Conservation (phyloP, 2,113 vertebrate species). For the Ailuropoda melanoleuca region DNA sequence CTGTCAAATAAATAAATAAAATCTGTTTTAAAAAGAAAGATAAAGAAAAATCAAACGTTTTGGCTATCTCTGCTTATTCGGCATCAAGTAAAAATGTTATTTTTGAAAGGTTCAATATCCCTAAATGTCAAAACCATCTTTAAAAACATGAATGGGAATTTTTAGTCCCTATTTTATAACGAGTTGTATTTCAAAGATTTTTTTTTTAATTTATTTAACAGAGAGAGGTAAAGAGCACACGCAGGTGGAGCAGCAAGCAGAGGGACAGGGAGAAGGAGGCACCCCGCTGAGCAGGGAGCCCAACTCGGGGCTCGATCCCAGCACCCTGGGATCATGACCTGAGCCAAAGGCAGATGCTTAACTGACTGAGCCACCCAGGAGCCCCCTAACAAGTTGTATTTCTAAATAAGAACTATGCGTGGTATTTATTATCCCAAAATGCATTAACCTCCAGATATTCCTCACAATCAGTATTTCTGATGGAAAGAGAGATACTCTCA, state of each 20-base stretch:
- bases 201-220: too few relatives aligned
- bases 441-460: background rate
- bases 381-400: background rate
- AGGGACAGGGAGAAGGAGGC: too few relatives aligned
- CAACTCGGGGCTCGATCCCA: too few relatives aligned
- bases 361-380: background rate
- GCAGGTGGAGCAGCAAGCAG: too few relatives aligned
- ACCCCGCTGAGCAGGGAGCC: too few relatives aligned
- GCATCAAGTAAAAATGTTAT: conserved; percentile 10
- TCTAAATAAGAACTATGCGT: background rate
- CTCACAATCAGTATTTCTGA: background rate
- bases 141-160: background rate
- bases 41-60: background rate
- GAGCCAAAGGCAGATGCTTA: too few relatives aligned
- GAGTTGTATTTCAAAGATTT: background rate
- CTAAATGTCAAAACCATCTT: conserved; percentile 12
- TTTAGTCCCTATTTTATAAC: background rate
- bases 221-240: too few relatives aligned
- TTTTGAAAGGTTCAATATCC: background rate
- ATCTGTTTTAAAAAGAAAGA: too few relatives aligned
- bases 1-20: too few relatives aligned
- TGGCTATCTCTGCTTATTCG: background rate
- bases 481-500: background rate
- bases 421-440: background rate
- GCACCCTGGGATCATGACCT: too few relatives aligned